Evolutionary conservation across 2,113 vertebrate genomes (phyloP).

Genomic region (Clarias gariepinus): DNA sequence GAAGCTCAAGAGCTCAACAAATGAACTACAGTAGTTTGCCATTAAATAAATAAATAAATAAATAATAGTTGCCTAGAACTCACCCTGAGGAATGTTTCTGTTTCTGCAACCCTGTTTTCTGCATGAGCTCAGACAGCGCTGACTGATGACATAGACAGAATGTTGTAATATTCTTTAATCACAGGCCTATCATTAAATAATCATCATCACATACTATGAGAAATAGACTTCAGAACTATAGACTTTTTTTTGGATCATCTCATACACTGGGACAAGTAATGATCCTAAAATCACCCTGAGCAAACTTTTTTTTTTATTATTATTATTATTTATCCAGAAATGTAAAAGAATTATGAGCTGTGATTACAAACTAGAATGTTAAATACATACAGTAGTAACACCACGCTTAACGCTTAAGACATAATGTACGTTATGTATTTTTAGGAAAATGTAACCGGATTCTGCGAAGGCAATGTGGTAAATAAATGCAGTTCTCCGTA

Average conservation of each 20-base stretch:
- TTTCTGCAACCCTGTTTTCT: background rate
- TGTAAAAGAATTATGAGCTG: background rate
- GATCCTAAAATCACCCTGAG: background rate
- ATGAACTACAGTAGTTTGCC: background rate
- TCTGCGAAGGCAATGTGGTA: background rate
- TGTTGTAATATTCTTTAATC: background rate
- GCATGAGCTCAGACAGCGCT: background rate
- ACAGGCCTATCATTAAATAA: background rate
- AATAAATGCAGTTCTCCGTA: slow-evolving; percentile 3
- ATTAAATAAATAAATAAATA: background rate
- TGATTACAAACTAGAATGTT: background rate
- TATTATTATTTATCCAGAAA: background rate
- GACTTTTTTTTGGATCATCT: background rate
- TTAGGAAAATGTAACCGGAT: background rate
- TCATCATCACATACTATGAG: background rate
- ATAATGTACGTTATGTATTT: background rate
- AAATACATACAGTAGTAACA: too few species aligned
- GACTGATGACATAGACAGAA: background rate
- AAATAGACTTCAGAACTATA: background rate
- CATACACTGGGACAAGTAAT: background rate
- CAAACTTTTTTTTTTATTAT: background rate
- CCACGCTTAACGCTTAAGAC: background rate
- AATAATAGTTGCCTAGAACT: background rate
- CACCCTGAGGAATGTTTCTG: background rate
- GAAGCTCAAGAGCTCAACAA: background rate